Evolutionary conservation across 1,140 invertebrate species (phyloP).

Genomic region (Agrilus planipennis): DNA sequence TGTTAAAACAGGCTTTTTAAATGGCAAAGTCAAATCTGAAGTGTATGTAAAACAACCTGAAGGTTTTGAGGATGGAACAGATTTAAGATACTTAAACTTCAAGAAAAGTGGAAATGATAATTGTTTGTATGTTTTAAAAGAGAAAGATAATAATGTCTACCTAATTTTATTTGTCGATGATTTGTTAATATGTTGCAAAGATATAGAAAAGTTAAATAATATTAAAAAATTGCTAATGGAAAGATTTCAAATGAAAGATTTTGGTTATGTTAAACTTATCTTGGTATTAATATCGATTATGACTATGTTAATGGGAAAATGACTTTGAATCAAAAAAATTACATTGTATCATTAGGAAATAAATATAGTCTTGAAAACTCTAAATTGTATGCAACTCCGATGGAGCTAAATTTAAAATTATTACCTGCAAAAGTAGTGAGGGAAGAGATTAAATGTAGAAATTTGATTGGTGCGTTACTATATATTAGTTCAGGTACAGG

Average conservation of each 20-base stretch:
- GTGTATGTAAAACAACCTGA: no score
- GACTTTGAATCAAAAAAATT: constrained; percentile 10
- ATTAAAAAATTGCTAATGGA: constrained; percentile 5
- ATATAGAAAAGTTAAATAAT: constrained; percentile 1
- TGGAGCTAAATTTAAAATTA: constrained; percentile 35
- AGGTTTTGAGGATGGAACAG: no score
- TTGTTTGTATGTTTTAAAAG: constrained; percentile 4
- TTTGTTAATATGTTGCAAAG: constrained; percentile 9
- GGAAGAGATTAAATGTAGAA: constrained; percentile 16
- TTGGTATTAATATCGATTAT: constrained; percentile 17
- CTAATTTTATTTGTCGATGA: constrained; percentile 12
- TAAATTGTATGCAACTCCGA: constrained; percentile 26
- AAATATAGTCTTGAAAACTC: constrained; percentile 15
- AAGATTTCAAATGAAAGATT: constrained; percentile 14
- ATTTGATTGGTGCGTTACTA: constrained; percentile 29
- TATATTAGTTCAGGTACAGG: constrained; percentile 33
- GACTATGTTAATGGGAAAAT: constrained; percentile 8
- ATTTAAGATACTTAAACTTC: constrained; percentile 6
- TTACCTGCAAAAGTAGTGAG: constrained; percentile 9
- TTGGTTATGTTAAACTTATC: constrained; percentile 13
- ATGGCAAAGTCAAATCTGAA: no score
- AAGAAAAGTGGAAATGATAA: constrained; percentile 5
- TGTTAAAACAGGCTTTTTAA: no score
- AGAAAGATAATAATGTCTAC: constrained; percentile 2
- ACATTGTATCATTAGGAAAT: constrained; percentile 10